A percentile compares a stretch with the other conserved stretches of the same genome.
phyloP scores from a whole-genome alignment of 2,888 invertebrate genomes.

The Biston stratarius region DNA sequence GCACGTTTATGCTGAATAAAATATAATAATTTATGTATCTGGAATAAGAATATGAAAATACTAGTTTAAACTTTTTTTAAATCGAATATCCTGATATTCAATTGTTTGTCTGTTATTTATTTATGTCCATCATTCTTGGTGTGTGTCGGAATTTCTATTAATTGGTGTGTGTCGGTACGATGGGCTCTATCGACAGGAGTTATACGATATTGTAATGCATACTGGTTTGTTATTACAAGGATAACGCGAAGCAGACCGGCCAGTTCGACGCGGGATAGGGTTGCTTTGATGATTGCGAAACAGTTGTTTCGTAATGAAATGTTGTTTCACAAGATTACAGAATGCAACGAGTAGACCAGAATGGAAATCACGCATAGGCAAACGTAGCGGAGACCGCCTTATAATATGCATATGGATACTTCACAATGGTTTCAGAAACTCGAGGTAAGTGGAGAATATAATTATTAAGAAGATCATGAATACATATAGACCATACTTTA shows the following conservation, averaged over 20 bases:
- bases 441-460: no score
- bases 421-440: not conserved
- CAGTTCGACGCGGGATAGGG: constrained; percentile 9
- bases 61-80: not conserved
- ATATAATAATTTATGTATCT: no score
- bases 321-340: not conserved
- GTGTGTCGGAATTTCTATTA: not conserved
- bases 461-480: no score
- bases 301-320: not conserved
- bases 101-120: not conserved
- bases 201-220: constrained; percentile 72
- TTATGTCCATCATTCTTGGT: not conserved
- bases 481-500: no score
- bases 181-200: constrained; percentile 42
- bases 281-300: not conserved
- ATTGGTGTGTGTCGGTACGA: not conserved
- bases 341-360: not conserved
- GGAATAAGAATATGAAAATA: not conserved
- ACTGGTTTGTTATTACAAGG: constrained; percentile 68
- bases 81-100: not conserved
- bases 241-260: constrained; percentile 47
- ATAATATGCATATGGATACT: no score
- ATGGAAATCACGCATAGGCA: no score
- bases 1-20: no score
- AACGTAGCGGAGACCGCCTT: no score